Base-by-base conservation (phyloP, 2,113 vertebrate species). In the Grammomys surdaster region DNA sequence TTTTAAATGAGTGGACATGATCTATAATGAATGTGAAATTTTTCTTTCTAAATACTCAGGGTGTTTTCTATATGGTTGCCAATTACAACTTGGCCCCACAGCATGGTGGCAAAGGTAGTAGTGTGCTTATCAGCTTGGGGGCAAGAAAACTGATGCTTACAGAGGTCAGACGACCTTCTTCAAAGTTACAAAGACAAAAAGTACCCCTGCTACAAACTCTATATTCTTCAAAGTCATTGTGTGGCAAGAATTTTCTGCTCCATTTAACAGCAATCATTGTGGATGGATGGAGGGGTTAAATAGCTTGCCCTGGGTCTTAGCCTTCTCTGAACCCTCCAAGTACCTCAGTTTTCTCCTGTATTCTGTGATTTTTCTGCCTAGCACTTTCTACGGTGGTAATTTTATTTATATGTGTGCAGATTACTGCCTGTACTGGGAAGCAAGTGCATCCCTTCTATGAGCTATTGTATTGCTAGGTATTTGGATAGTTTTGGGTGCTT, bases 251-350 rank as follows among this genome's bases (percentile, higher is more conserved):
- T 87, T 46, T 90, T 93, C 76, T 91, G 90, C 76, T 51, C 90
- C 85, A 43, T 82, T 94, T 92, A 94, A 93, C 3, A 77, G 85
- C 72, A 94, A 43, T 89, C 67, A 36, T 3, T 67, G 65, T 78
- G 75, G 81, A 60, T 89, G 60, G 93, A 58, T 46, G 48, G 73
- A 88, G 17, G 56, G 40, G 67, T 90, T 97, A 90, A 88, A n/a
- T 81, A 72, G 56, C 76, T 76, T 90, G 48, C 22, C 20, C 58
- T 81, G 58, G 75, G 84, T 77, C 51, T 70, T 58, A 72, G 81
- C 40, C 19, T 87, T 93, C 51, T 80, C 48, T 72, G 58, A 90
- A 60, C 58, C 60, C 9, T 88, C 51, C 58, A 80, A 7, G 63
- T 56, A 88, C 76, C 58, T 91, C 28, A 48, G 40, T 70, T 90